Base-by-base conservation (phyloP, 2,113 vertebrate species). In the Phycodurus eques region DNA sequence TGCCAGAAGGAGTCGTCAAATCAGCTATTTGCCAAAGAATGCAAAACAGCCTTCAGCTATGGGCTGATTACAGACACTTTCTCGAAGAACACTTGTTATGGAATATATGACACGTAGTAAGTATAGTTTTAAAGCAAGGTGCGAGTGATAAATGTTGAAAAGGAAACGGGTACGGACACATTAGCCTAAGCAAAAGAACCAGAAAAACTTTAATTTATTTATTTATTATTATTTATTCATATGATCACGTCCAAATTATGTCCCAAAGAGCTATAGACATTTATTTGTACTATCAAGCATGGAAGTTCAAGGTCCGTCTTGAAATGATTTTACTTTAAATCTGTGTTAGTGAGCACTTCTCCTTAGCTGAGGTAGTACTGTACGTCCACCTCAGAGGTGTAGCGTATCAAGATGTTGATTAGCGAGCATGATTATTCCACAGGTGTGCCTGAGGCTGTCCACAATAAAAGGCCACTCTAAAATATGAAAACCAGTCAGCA, bases 1-100 rank as follows among this genome's bases (percentile, higher is more conserved):
- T 80, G 80, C 75, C 68, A 61, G 71, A 67, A 75, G 80, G 71
- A 68, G 72, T 35, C 54, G 64, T 79, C 74, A 85, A 84, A 80
- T 77, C 68, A 82, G 68, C 67, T 15, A 39, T 67, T 74, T 63
- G 75, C 67, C 13, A 71, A 78, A 57, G 13, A 85, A 74, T 46
- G 53, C n/a, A 51, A 59, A 67, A 79, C 64, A 51, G 64, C 66
- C 61, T 31, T 77, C 46, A 56, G 64, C 70, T 71, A 75, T 33
- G 33, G 66, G 7, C 44, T 81, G 73, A 76, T 79, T 85, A 66
- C 65, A 64, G 70, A 75, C 53, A 17, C 13, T 65, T 71, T 72
- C 17, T 43, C 0, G 35, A 39, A 42, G 44, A 77, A 59, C 69
- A 17, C 39, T 54, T 53, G 63, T 68, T 65, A 20, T 66, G 66